Conservation (phyloP, 2,113 vertebrate genomes). For the Fukomys damarensis region DNA sequence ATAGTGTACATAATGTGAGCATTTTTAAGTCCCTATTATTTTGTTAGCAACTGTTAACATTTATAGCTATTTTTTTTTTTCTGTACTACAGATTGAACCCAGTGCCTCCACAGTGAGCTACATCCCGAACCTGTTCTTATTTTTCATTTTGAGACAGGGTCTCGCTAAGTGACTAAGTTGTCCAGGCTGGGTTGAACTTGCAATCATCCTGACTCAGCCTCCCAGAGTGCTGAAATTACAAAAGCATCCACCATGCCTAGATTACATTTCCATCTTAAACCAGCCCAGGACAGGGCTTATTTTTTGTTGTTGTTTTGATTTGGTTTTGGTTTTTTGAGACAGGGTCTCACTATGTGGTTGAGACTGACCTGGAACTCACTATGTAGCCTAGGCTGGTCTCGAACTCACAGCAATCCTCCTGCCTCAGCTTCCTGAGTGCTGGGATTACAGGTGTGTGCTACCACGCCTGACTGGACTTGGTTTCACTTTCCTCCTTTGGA, state of each 20-base stretch:
- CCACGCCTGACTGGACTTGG: not conserved
- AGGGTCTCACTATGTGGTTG: too few species aligned
- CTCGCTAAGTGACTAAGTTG: too few species aligned
- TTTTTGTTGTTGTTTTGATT: too few species aligned
- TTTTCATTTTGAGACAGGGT: not conserved
- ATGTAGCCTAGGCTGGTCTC: not conserved
- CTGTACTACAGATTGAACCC: not conserved
- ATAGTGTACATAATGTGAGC: not conserved
- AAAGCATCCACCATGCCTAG: too few species aligned
- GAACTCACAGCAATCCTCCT: not conserved
- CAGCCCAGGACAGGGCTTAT: too few species aligned
- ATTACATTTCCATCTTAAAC: too few species aligned
- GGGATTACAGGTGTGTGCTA: not conserved
- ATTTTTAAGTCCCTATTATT: not conserved
- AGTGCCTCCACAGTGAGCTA: too few species aligned
- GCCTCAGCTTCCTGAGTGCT: not conserved
- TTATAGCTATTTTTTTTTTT: not conserved
- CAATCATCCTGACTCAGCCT: not conserved
- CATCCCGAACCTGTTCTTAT: too few species aligned
- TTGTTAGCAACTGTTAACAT: not conserved
- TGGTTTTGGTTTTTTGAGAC: too few species aligned
- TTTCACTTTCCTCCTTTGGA: not conserved
- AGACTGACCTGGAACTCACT: too few species aligned
- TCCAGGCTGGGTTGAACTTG: not conserved
- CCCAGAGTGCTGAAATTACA: not conserved